A percentile compares a stretch with the other conserved stretches of the same genome.
phyloP scores from a whole-genome alignment of 2,888 invertebrate species.

The Panzeria rudis region DNA sequence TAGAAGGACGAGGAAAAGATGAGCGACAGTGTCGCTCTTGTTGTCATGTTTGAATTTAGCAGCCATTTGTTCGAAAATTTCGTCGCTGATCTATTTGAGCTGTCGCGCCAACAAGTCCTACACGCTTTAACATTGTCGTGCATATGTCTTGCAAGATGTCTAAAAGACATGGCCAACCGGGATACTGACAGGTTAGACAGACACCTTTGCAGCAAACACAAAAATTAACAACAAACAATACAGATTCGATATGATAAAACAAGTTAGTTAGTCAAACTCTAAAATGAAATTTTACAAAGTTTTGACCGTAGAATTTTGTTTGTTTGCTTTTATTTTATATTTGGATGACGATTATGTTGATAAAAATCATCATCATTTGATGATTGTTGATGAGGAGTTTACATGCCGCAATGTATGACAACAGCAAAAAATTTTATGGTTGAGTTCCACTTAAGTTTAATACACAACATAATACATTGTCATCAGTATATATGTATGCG shows the following conservation, averaged over 20 bases:
- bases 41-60: no score
- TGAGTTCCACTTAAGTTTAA: conserved; percentile 44
- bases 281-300: conserved; percentile 64
- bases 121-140: no score
- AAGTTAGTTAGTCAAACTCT: conserved; percentile 35
- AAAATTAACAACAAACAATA: conserved; percentile 5
- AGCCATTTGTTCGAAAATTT: no score
- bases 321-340: conserved; percentile 36
- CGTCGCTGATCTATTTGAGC: no score
- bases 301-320: conserved; percentile 52
- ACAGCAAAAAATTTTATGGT: conserved; percentile 54
- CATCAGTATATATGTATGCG: not conserved
- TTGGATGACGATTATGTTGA: conserved; percentile 34
- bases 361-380: conserved; percentile 42
- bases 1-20: no score
- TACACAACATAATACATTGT: conserved; percentile 6
- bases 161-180: no score
- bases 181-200: not conserved
- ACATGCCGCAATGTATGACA: conserved; percentile 32
- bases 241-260: conserved; percentile 36
- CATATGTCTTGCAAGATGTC: no score
- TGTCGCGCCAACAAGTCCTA: no score
- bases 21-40: no score
- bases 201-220: conserved; percentile 12
- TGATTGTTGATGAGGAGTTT: conserved; percentile 40